Conservation (phyloP, 1,140 invertebrate genomes). For the Bombus cullumanus region DNA sequence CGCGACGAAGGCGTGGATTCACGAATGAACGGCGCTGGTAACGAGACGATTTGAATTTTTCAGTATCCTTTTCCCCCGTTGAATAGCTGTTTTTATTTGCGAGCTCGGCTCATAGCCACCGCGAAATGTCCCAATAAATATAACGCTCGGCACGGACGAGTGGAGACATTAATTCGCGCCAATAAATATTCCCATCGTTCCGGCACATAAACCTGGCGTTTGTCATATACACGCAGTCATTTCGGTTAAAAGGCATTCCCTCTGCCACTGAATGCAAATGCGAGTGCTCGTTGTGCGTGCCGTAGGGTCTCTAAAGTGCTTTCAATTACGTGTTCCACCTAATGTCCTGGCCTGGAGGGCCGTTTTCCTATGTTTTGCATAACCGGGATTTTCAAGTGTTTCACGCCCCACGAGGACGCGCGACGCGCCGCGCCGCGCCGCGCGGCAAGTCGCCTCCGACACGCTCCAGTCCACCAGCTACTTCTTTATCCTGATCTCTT, state of each 20-base stretch:
- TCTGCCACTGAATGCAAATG: conserved; percentile 80
- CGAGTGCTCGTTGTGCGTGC: conserved; percentile 72
- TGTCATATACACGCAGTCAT: conserved; percentile 79
- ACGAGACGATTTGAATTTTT: conserved; percentile 38
- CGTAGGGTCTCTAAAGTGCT: conserved; percentile 78
- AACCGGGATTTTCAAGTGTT: conserved; percentile 75
- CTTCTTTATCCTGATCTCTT: conserved; percentile 33
- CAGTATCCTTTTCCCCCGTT: conserved; percentile 6
- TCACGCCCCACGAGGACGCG: conserved; percentile 64
- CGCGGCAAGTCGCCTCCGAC: background rate
- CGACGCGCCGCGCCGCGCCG: conserved; percentile 11
- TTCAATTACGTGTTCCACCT: conserved; percentile 79
- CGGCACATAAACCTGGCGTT: conserved; percentile 77
- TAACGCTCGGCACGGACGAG: conserved; percentile 62
- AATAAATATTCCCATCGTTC: conserved; percentile 80
- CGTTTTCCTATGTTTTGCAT: conserved; percentile 75
- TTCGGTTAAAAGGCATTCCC: conserved; percentile 81
- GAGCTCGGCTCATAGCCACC: conserved; percentile 8
- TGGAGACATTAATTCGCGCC: conserved; percentile 76
- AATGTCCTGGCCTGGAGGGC: conserved; percentile 69
- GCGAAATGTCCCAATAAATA: conserved; percentile 68
- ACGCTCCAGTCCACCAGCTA: conserved; percentile 16
- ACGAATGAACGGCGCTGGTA: background rate
- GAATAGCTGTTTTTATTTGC: conserved; percentile 45
- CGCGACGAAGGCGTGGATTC: background rate